These are phyloP conservation scores for Diarsia brunnea DNA, from an alignment of 2,888 invertebrate genomes.

Conservation along the genomic window DNA sequence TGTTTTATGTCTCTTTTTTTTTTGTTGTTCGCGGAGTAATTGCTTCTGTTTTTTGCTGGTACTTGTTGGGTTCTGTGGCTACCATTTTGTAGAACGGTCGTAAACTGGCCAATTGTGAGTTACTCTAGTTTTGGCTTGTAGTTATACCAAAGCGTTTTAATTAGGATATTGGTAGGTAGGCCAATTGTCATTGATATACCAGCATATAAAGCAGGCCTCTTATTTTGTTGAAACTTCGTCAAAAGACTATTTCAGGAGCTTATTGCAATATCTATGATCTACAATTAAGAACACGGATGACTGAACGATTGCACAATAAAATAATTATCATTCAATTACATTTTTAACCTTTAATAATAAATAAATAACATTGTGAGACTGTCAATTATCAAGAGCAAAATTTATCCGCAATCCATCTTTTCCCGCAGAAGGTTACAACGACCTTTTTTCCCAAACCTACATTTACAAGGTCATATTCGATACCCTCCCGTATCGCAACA, in stretches of 20 bases:
- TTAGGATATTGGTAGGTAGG: too few species aligned
- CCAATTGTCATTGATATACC: background rate
- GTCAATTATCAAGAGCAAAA: background rate
- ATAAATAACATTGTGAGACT: background rate
- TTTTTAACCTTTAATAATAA: too few species aligned
- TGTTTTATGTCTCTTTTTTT: conserved; percentile 25
- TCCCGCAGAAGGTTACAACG: background rate
- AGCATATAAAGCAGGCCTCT: background rate
- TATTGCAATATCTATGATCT: too few species aligned
- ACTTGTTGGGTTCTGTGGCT: conserved; percentile 10
- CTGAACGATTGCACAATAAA: too few species aligned
- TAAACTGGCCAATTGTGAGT: background rate
- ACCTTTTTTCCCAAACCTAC: conserved; percentile 13
- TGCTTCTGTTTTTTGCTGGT: conserved; percentile 21
- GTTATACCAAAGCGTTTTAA: background rate
- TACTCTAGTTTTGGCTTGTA: background rate
- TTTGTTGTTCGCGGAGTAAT: conserved; percentile 28
- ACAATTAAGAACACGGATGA: too few species aligned
- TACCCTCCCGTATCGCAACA: conserved; percentile 28
- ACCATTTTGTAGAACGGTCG: background rate
- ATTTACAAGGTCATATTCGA: conserved; percentile 45
- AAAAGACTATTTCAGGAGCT: too few species aligned
- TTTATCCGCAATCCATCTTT: background rate
- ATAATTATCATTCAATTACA: background rate
- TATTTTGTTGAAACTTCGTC: background rate